Evolutionary conservation across 2,888 invertebrate species (phyloP).

Genomic region (Dasypogon diadema): DNA sequence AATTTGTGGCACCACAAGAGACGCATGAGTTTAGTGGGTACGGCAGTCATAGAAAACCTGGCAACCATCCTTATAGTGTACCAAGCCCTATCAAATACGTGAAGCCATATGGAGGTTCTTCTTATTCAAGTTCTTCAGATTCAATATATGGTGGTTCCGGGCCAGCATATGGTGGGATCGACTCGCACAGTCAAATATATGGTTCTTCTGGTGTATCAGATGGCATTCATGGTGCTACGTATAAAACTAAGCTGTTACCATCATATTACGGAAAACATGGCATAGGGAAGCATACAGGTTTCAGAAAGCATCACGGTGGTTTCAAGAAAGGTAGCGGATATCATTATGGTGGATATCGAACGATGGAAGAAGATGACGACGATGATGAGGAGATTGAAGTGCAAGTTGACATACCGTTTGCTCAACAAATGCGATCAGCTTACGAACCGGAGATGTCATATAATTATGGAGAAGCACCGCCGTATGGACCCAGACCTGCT

Average conservation of each 20-base stretch:
- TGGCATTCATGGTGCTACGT: neutral
- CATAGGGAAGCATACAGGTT: neutral
- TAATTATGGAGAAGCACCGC: neutral
- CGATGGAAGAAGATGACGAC: slow-evolving; percentile 3
- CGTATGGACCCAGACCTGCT: neutral
- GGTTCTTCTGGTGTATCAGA: neutral
- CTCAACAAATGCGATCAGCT: neutral
- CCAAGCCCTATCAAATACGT: no score
- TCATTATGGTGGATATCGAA: neutral
- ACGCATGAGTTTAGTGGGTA: no score
- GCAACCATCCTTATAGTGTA: no score
- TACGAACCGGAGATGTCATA: neutral
- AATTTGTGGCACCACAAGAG: neutral
- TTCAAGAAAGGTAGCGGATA: neutral
- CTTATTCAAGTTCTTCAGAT: no score
- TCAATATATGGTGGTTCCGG: no score
- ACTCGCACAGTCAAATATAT: no score
- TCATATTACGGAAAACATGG: neutral
- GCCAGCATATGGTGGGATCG: no score
- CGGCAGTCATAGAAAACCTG: neutral
- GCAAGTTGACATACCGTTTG: neutral
- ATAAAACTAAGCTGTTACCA: neutral
- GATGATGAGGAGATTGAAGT: neutral
- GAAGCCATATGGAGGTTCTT: no score
- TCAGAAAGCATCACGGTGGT: neutral